Evolutionary conservation across 2,797 vertebrate genomes (phyloP).

Genomic region (Ciconia nigra): DNA sequence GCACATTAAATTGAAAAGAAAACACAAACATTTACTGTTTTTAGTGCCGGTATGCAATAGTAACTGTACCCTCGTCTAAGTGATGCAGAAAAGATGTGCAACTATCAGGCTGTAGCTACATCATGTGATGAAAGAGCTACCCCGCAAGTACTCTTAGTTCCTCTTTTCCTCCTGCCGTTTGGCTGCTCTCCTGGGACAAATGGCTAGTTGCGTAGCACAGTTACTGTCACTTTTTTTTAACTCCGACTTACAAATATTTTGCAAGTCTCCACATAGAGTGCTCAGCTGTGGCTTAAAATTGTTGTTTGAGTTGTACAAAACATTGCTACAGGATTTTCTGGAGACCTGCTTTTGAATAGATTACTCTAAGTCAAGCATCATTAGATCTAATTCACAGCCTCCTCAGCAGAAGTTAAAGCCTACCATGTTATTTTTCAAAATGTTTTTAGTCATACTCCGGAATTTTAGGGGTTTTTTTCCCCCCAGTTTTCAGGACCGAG

Average conservation of each 20-base stretch:
- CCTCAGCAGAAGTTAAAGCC: not conserved
- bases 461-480: not conserved
- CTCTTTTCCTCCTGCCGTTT: not conserved
- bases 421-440: not conserved
- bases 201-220: not conserved
- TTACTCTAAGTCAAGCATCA: not conserved
- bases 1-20: not conserved
- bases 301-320: not conserved
- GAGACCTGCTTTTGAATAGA: not conserved
- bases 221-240: not conserved
- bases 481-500: not conserved
- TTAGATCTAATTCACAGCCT: not conserved
- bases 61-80: not conserved
- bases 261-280: not conserved
- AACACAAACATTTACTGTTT: not conserved
- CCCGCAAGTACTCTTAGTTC: not conserved
- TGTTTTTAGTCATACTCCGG: not conserved
- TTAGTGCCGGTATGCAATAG: not conserved
- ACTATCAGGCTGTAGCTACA: not conserved
- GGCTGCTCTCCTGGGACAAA: not conserved
- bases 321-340: not conserved
- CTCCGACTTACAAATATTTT: not conserved
- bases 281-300: not conserved
- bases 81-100: not conserved
- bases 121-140: not conserved